Conservation (phyloP, 2,113 vertebrate species). For the Uria lomvia region DNA sequence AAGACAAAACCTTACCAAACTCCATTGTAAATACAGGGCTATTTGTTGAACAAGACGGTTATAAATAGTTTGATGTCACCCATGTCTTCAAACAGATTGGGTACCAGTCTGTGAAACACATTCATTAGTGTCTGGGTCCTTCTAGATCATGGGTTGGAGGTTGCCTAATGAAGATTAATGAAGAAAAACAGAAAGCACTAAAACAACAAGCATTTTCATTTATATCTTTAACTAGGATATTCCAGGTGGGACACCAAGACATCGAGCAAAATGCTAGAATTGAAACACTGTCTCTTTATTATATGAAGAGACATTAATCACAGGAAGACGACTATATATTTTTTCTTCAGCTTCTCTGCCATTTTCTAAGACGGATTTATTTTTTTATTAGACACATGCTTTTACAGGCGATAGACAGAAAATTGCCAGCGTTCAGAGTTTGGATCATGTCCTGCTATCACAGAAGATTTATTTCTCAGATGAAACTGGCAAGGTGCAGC, state of each 20-base stretch:
- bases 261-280: not conserved
- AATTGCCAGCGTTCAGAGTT: not conserved
- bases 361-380: not conserved
- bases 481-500: not conserved
- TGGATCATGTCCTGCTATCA: not conserved
- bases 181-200: not conserved
- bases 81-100: not conserved
- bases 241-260: not conserved
- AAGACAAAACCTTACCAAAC: not conserved
- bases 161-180: not conserved
- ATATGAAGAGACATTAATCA: not conserved
- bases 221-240: not conserved
- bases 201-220: not conserved
- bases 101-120: not conserved
- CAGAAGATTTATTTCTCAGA: not conserved
- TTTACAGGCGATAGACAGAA: not conserved
- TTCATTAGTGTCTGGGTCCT: not conserved
- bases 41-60: not conserved
- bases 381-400: not conserved
- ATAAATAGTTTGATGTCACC: not conserved
- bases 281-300: not conserved
- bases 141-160: not conserved
- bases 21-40: not conserved
- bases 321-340: not conserved
- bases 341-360: not conserved